Base-by-base conservation (phyloP, 2,113 vertebrate species). In the Azemiops feae region DNA sequence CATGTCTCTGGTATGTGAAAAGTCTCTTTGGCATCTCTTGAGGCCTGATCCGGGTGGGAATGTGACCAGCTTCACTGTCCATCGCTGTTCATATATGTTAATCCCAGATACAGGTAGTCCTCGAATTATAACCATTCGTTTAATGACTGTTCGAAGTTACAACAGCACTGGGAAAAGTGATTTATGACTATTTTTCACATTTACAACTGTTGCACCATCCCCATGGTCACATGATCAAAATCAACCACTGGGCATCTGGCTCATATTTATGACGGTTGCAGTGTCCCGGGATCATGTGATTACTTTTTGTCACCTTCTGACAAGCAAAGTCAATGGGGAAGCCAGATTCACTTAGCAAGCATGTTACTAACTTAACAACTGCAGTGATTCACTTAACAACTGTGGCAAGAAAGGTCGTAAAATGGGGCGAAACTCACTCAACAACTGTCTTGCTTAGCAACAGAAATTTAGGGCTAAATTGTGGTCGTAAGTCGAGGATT, bases 1-100 rank as follows among this genome's bases (percentile, higher is more conserved):
- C 99, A 99, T 0, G 99, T 99, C 58, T 98, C 99, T 2, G 99
- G 99, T 99, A 97, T 98, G 98, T 89, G 93, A 60, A 60, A 5
- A 4, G 43, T 8, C 27, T n/a, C 22, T 4, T 30, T 18, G 30
- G 64, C 22, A 39, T 43, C 39, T 0, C 0, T 1, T 1, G 55
- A 45, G 10, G 39, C 23, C 3, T 47, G 23, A 3, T 85, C 39
- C 10, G 30, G 53, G 54, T 23, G 39, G 20, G 89, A 81, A 20
- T 81, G 34, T 43, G 74, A 81, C 9, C 74, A 22, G 2, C 69
- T 81, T 39, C 69, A 39, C 34, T 81, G 18, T 2, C 9, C 74
- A 22, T 43, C 1, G 0, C 8, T 43, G 34, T 81, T 81, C 7
- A 9, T 81, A 43, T 8, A 34, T 81, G 74, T 81, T 34, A 22